Base-by-base conservation (phyloP, 37 sponge, comb jelly and placozoan genomes). In the Ephydatia muelleri region DNA sequence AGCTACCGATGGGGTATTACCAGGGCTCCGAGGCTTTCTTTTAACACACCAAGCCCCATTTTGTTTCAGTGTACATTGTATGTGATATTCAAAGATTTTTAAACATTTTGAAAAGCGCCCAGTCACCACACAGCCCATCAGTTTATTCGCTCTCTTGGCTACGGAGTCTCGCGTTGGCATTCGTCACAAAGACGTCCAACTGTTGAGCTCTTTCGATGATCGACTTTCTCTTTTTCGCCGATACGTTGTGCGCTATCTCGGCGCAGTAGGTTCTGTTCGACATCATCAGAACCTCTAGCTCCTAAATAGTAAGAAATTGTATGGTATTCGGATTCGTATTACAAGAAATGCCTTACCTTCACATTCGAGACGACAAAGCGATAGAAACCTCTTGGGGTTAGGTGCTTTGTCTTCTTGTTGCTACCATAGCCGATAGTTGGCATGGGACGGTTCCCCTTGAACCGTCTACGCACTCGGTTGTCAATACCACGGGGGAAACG, bases 401-500 rank as follows among this genome's bases (percentile, higher is more conserved):
- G 78, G 72, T 96, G 91, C 31, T 89, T 94, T 34, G 97, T 98
- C 82, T 96, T 98, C 90, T 86, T 92, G 89, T 98, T 98, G 38
- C 76, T 75, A 48, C 99, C 97, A 81, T 96, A 98, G 6, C 99
- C 99, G 68, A 98, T 94, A 78, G 80, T 98, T 38, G 99, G 99
- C 99, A 98, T 98, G 67, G 88, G 67, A 69, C 82, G 80, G 49
- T 85, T 84, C 47, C 99, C 99, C 82, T 91, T 96, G 91, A 96
- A 98, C 76, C 97, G 79, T 33, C 99, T 39, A 72, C 99, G 74
- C 64, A 98, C 97, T 22, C 97, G 86, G 76, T 96, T 96, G 85
- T 98, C 99, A 78, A 98, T 98, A 80, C 99, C 99, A 75, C 94
- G 96, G 11, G 99, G 99, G 75, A 96, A 96, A 67, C 99, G 86